phyloP scores from a whole-genome alignment of 2,888 invertebrate genomes.

The Drosophila pseudotakahashii region DNA sequence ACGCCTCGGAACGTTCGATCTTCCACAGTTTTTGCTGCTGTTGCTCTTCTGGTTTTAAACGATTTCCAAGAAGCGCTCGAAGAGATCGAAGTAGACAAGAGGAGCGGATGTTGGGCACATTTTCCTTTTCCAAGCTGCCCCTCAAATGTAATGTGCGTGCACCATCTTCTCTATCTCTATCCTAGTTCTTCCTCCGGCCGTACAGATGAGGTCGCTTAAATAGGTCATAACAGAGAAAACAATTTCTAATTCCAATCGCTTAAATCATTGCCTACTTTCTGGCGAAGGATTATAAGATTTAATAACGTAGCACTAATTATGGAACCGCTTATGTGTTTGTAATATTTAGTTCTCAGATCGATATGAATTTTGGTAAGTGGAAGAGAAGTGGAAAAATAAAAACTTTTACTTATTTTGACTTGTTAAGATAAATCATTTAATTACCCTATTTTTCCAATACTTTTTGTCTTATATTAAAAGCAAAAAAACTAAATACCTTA shows the following conservation, averaged over 20 bases:
- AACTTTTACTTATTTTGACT: too few relatives aligned
- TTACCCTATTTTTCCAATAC: too few relatives aligned
- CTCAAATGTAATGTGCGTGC: conserved; percentile 36
- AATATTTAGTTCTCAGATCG: neutral
- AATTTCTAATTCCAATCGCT: neutral
- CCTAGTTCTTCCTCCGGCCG: conserved; percentile 30
- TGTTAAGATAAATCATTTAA: too few relatives aligned
- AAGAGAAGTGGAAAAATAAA: neutral
- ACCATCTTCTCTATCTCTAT: conserved; percentile 18
- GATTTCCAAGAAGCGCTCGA: conserved; percentile 72
- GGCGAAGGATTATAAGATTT: neutral
- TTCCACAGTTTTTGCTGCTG: conserved; percentile 40
- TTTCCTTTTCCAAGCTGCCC: conserved; percentile 41
- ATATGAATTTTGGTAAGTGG: neutral
- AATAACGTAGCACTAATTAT: neutral
- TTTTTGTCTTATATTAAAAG: too few relatives aligned
- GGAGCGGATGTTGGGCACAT: conserved; percentile 66
- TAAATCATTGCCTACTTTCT: neutral
- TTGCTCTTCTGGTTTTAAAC: conserved; percentile 60
- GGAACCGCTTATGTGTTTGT: neutral
- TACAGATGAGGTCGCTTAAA: neutral
- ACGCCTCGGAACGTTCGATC: conserved; percentile 59
- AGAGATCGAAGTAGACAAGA: conserved; percentile 49
- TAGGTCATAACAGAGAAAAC: neutral
- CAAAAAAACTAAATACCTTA: too few relatives aligned